phyloP scores from a whole-genome alignment of 1,140 invertebrate genomes.

The Drepana arcuata region DNA sequence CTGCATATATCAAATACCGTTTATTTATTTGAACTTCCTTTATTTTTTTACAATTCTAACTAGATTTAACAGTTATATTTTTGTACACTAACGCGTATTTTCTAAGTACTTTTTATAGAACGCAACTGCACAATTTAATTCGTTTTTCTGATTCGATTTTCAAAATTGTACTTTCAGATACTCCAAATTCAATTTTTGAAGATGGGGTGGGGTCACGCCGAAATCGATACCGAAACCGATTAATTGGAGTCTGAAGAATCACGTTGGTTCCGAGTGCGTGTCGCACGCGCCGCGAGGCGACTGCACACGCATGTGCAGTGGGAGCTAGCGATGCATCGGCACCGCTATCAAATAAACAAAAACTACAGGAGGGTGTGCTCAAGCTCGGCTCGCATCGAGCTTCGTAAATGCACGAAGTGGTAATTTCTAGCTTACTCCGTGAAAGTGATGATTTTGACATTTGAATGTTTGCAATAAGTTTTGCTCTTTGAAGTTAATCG shows the following conservation, averaged over 20 bases:
- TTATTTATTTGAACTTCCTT: no score
- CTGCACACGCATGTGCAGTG: slow-evolving; percentile 47
- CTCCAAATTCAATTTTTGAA: no score
- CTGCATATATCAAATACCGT: slow-evolving; percentile 26
- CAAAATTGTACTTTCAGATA: no score
- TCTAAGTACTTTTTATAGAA: no score
- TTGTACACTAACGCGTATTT: no score
- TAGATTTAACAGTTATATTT: no score
- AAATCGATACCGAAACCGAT: slow-evolving; percentile 11
- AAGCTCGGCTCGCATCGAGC: slow-evolving; percentile 38
- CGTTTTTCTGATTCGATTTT: no score
- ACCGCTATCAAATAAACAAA: slow-evolving; percentile 59
- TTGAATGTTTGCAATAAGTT: no score
- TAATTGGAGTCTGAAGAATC: slow-evolving; percentile 10
- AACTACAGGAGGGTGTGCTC: slow-evolving; percentile 37
- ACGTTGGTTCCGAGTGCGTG: slow-evolving; percentile 34
- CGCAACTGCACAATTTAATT: no score
- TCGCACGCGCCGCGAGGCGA: slow-evolving; percentile 46
- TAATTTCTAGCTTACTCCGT: slow-evolving; percentile 33
- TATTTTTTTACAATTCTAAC: no score
- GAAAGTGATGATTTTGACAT: slow-evolving; percentile 33
- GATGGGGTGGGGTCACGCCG: slow-evolving; percentile 18
- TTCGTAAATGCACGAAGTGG: slow-evolving; percentile 18
- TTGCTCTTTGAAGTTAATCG: no score
- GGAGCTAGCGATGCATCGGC: slow-evolving; percentile 44